A percentile compares a stretch with the other conserved stretches of the same genome.
These are phyloP conservation scores for Corythaeola cristata DNA, from an alignment of 2,113 vertebrate genomes.

Conservation along the genomic window DNA sequence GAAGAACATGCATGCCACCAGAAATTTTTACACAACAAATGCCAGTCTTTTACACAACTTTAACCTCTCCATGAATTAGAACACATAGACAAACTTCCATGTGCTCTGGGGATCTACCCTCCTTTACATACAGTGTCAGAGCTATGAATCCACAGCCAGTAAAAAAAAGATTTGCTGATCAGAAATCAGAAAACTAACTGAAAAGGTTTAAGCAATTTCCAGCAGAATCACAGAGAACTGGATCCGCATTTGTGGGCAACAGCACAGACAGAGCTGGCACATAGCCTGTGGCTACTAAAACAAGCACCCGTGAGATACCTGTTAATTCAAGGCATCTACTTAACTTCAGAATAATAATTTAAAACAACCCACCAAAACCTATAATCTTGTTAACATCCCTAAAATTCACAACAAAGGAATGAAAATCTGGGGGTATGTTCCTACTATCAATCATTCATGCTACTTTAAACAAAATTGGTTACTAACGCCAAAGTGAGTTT, in stretches of 20 bases:
- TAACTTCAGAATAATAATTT: neutral
- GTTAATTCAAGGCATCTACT: neutral
- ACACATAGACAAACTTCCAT: accelerated
- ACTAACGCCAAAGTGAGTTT: constrained; percentile 9
- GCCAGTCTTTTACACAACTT: neutral
- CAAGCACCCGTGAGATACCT: neutral
- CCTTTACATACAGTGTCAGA: neutral
- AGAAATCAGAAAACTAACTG: neutral
- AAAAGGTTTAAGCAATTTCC: neutral
- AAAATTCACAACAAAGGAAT: constrained; percentile 11
- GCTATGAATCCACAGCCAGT: neutral
- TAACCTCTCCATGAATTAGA: neutral
- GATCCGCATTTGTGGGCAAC: neutral
- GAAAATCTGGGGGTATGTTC: constrained; percentile 18
- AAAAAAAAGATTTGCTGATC: neutral
- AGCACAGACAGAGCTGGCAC: neutral
- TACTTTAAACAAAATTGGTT: constrained; percentile 50
- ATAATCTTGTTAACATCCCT: neutral
- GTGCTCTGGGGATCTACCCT: neutral
- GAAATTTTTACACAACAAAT: neutral
- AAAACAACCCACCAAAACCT: no score
- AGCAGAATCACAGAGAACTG: neutral
- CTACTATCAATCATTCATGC: constrained; percentile 36
- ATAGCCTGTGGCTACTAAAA: neutral
- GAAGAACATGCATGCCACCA: neutral